Conservation (phyloP, 35 echinoderm and acorn worm genomes). For the Hemicentrotus pulcherrimus region DNA sequence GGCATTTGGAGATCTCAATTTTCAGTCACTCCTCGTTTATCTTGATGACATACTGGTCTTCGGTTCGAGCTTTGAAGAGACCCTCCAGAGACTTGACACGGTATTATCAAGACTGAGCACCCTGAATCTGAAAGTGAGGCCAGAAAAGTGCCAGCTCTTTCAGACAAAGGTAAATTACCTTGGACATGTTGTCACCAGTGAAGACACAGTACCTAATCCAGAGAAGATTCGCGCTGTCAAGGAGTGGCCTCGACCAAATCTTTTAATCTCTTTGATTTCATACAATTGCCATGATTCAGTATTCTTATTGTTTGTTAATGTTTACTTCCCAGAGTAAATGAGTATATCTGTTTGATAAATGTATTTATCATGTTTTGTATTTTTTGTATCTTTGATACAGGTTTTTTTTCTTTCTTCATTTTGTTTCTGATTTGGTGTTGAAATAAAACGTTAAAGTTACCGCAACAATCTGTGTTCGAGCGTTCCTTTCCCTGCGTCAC, state of each 20-base stretch:
- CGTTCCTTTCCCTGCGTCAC: no score
- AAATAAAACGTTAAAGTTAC: no score
- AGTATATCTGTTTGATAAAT: no score
- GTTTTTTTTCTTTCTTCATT: no score
- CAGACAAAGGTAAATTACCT: conserved; percentile 49
- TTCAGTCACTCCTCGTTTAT: conserved; percentile 56
- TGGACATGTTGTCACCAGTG: conserved; percentile 51
- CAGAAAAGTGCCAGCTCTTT: conserved; percentile 57
- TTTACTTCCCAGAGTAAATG: no score
- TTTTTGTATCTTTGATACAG: no score
- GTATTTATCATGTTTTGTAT: no score
- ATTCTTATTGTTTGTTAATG: no score
- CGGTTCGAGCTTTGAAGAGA: conserved; percentile 54
- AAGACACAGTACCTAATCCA: conserved; percentile 46
- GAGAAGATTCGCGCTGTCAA: conserved; percentile 37
- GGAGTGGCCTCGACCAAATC: conserved; percentile 42
- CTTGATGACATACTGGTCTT: conserved; percentile 65
- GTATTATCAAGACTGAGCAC: conserved; percentile 34
- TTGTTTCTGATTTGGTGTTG: no score
- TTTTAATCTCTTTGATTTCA: no score
- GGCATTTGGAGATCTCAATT: conserved; percentile 52
- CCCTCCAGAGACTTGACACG: conserved; percentile 19
- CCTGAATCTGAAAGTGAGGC: conserved; percentile 63
- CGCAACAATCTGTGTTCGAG: no score
- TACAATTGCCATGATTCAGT: no score